These are phyloP conservation scores for Drosophila silvestris DNA, from an alignment of 2,888 invertebrate genomes.

Conservation along the genomic window DNA sequence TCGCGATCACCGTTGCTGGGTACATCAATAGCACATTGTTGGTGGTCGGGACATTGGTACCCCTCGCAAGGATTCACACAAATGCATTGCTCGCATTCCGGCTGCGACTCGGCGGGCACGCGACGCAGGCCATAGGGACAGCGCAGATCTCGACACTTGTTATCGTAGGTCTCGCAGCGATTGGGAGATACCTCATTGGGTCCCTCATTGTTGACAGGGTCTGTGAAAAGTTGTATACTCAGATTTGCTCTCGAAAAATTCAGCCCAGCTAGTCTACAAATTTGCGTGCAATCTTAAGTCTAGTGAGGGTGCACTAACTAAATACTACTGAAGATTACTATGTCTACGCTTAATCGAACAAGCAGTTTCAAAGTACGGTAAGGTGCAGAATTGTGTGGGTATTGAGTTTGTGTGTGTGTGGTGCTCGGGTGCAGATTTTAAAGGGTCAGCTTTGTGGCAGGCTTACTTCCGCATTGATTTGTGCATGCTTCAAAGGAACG, in stretches of 20 bases:
- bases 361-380: constrained; percentile 49
- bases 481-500: constrained; percentile 90
- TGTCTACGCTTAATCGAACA: constrained; percentile 47
- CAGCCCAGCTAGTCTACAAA: constrained; percentile 4
- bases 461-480: constrained; percentile 87
- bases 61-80: constrained; percentile 91
- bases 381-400: constrained; percentile 44
- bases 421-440: constrained; percentile 32
- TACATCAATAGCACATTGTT: constrained; percentile 89
- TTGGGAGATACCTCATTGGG: constrained; percentile 81
- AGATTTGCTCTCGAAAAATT: background rate
- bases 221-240: constrained; percentile 32
- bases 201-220: constrained; percentile 47
- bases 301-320: constrained; percentile 67
- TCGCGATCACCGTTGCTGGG: constrained; percentile 64
- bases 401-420: constrained; percentile 25
- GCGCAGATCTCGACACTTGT: constrained; percentile 88
- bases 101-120: constrained; percentile 86
- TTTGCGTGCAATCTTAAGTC: constrained; percentile 64
- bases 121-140: constrained; percentile 91
- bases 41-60: constrained; percentile 87
- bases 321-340: constrained; percentile 44
- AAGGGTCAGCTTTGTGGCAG: constrained; percentile 29
- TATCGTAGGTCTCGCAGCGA: constrained; percentile 87
- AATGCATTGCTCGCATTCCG: constrained; percentile 89